These are phyloP conservation scores for Synchiropus splendidus DNA, from an alignment of 2,113 vertebrate species.

Conservation along the genomic window DNA sequence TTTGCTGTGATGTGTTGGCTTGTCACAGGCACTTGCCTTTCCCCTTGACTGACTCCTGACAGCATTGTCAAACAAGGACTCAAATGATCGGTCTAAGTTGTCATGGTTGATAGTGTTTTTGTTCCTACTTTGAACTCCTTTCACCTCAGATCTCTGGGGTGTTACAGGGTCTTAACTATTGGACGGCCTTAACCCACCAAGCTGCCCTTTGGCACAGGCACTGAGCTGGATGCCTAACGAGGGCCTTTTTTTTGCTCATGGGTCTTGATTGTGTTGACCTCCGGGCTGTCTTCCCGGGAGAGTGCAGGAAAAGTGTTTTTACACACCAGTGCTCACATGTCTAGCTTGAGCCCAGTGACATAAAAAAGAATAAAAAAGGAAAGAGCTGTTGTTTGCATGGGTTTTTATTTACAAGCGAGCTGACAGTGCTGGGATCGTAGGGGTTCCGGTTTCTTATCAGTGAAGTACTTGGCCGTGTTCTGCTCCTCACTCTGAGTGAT, in stretches of 20 bases:
- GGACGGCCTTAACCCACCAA: slow-evolving; percentile 57
- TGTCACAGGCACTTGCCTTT: slow-evolving; percentile 61
- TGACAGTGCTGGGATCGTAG: too few relatives aligned
- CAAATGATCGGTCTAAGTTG: slow-evolving; percentile 55
- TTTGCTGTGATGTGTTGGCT: slow-evolving; percentile 26
- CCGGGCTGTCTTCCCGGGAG: slow-evolving; percentile 49
- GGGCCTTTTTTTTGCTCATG: slow-evolving; percentile 61
- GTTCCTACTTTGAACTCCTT: slow-evolving; percentile 44
- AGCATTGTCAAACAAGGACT: slow-evolving; percentile 63
- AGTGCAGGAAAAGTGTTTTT: slow-evolving; percentile 46
- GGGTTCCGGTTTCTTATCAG: too few relatives aligned
- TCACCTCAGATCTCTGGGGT: slow-evolving; percentile 47
- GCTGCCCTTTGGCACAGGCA: slow-evolving; percentile 61
- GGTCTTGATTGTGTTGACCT: slow-evolving; percentile 66
- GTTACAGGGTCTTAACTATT: slow-evolving; percentile 61
- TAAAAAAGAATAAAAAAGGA: slow-evolving; percentile 29
- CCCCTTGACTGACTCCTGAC: slow-evolving; percentile 66
- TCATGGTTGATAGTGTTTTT: slow-evolving; percentile 56
- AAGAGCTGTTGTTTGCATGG: slow-evolving; percentile 6
- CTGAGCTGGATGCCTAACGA: slow-evolving; percentile 54
- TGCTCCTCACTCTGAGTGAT: too few relatives aligned
- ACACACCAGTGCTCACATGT: slow-evolving; percentile 47
- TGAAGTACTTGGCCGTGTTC: too few relatives aligned
- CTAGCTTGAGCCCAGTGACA: slow-evolving; percentile 28
- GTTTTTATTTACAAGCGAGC: too few relatives aligned